Percentiles rank a stretch among this genome's conserved stretches.
Conservation (phyloP, 2,888 invertebrate species). For the Incurvaria masculella region DNA sequence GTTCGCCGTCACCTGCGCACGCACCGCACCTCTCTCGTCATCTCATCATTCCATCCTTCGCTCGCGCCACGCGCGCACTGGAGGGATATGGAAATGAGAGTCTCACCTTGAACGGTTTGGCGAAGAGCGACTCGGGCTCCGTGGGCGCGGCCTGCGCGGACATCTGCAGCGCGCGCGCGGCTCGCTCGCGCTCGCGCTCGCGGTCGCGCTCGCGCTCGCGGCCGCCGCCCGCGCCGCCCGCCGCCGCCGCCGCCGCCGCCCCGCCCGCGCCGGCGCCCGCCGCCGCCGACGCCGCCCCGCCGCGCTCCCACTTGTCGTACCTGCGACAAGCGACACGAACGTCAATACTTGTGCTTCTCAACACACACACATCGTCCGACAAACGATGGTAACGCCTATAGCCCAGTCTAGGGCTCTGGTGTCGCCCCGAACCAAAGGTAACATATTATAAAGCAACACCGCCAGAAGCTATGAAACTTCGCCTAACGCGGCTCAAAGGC, state of each 20-base stretch:
- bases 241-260: slow-evolving; percentile 20
- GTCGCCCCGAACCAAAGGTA: too few species aligned
- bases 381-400: too few species aligned
- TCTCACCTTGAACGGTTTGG: slow-evolving; percentile 64
- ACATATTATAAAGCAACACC: too few species aligned
- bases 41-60: too few species aligned
- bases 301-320: slow-evolving; percentile 54
- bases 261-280: slow-evolving; percentile 31
- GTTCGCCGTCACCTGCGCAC: slow-evolving; percentile 61
- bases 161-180: slow-evolving; percentile 74
- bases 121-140: slow-evolving; percentile 60
- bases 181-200: slow-evolving; percentile 73
- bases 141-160: slow-evolving; percentile 62
- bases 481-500: too few species aligned
- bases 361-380: too few species aligned
- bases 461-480: too few species aligned
- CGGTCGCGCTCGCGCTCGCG: slow-evolving; percentile 63
- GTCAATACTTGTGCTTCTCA: background rate
- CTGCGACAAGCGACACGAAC: slow-evolving; percentile 25
- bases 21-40: too few species aligned
- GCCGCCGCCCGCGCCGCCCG: slow-evolving; percentile 27
- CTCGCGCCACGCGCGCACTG: background rate
- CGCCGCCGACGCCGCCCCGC: slow-evolving; percentile 29
- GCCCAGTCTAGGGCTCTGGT: too few species aligned
- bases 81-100: slow-evolving; percentile 10